phyloP scores from a whole-genome alignment of 2,797 vertebrate genomes.

The Malurus leucopterus region DNA sequence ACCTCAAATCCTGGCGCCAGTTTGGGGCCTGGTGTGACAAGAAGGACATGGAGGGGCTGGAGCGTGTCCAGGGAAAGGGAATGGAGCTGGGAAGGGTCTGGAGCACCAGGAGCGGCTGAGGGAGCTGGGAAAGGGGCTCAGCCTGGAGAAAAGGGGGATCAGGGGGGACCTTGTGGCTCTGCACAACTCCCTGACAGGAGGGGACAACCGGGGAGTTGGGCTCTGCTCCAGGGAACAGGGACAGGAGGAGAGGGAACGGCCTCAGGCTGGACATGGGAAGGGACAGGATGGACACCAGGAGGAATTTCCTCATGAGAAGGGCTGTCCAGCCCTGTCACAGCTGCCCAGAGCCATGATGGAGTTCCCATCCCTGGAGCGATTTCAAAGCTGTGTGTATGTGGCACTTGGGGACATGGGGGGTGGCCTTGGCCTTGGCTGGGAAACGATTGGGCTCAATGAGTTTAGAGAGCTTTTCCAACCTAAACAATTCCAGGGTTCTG shows the following conservation, averaged over 20 bases:
- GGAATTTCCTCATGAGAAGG: neutral
- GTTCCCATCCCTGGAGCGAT: neutral
- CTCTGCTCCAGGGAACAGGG: neutral
- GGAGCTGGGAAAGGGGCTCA: neutral
- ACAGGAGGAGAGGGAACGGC: accelerated
- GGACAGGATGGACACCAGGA: accelerated
- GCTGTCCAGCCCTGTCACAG: accelerated
- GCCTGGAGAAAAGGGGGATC: neutral
- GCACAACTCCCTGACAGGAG: neutral
- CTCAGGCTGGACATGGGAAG: accelerated
- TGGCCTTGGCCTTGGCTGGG: neutral
- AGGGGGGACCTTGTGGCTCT: neutral
- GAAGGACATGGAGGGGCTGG: neutral
- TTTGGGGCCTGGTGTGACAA: neutral
- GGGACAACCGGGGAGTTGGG: accelerated
- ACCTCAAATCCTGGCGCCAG: neutral
- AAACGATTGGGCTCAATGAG: neutral
- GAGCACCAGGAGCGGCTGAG: accelerated
- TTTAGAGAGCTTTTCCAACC: neutral
- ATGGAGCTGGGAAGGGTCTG: accelerated
- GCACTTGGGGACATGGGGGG: accelerated
- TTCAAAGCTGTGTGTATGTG: neutral
- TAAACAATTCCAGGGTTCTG: neutral
- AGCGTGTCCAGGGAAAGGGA: accelerated
- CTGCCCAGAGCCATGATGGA: neutral